These are phyloP conservation scores for Clarias platycephalus DNA, from an alignment of 2,797 vertebrate species.

Conservation along the genomic window DNA sequence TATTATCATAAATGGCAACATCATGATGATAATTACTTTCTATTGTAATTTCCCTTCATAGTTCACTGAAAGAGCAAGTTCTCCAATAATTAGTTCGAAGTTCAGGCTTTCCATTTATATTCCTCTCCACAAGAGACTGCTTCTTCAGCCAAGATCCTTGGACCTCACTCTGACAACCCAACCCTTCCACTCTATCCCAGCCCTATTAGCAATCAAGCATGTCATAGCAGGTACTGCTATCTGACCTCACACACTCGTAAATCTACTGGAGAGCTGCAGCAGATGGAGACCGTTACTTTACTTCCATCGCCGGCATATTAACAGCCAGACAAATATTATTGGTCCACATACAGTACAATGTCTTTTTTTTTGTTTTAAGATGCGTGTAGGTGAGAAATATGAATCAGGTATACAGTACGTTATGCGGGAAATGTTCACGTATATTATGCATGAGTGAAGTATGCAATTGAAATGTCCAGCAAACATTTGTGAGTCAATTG, in stretches of 20 bases:
- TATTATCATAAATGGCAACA: slow-evolving; percentile 2
- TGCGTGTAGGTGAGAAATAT: neutral
- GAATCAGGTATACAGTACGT: neutral
- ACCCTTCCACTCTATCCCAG: slow-evolving; percentile 25
- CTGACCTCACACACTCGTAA: slow-evolving; percentile 63
- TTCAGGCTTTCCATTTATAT: slow-evolving; percentile 17
- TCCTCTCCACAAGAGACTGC: neutral
- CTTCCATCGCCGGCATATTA: slow-evolving; percentile 25
- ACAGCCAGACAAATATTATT: slow-evolving; percentile 9
- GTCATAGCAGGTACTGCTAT: slow-evolving; percentile 61
- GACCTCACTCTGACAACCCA: slow-evolving; percentile 34
- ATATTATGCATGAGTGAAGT: neutral
- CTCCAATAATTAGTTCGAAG: slow-evolving; percentile 1
- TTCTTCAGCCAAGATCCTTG: slow-evolving; percentile 28
- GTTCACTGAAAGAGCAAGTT: slow-evolving; percentile 5
- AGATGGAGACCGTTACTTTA: slow-evolving; percentile 44
- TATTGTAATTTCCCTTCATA: slow-evolving; percentile 1
- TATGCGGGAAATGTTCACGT: neutral
- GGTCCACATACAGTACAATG: neutral
- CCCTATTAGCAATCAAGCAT: slow-evolving; percentile 53
- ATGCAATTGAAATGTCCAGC: neutral
- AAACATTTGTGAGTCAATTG: slow-evolving; percentile 22
- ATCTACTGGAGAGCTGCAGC: slow-evolving; percentile 61
- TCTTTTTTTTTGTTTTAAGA: neutral
- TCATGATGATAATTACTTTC: slow-evolving; percentile 20